Conservation (phyloP, 2,888 invertebrate genomes). For the Acutogordius australiensis region DNA sequence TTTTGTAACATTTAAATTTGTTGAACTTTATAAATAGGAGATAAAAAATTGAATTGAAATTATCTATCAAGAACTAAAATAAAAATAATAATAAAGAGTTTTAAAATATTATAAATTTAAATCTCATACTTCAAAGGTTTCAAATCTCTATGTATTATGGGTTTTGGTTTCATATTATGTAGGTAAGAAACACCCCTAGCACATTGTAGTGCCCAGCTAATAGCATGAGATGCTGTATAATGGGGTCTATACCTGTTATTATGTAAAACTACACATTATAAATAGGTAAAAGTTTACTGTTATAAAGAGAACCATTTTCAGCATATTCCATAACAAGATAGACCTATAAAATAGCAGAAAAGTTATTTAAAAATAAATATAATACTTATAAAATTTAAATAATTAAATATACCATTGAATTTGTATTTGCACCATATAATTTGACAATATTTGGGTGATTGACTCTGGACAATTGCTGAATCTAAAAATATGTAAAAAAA, state of each 20-base stretch:
- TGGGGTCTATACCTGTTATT: slow-evolving; percentile 32
- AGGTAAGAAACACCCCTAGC: slow-evolving; percentile 76
- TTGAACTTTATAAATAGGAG: too few relatives aligned
- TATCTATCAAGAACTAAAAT: too few relatives aligned
- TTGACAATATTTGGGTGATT: slow-evolving; percentile 70
- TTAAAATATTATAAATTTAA: too few relatives aligned
- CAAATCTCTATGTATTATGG: slow-evolving; percentile 51
- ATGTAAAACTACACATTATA: slow-evolving; percentile 38
- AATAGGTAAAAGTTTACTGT: slow-evolving; percentile 29
- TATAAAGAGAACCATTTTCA: slow-evolving; percentile 78
- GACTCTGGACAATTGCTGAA: slow-evolving; percentile 54
- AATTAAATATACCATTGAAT: slow-evolving; percentile 17
- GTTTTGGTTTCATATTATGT: slow-evolving; percentile 70
- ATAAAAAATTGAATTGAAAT: too few relatives aligned
- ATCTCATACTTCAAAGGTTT: slow-evolving; percentile 24
- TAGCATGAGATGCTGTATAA: slow-evolving; percentile 67
- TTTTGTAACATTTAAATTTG: too few relatives aligned
- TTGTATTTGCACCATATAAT: slow-evolving; percentile 58
- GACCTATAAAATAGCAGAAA: too few relatives aligned
- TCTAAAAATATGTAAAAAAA: slow-evolving; percentile 16
- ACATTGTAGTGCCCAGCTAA: slow-evolving; percentile 82
- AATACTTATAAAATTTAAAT: background rate
- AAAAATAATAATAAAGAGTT: too few relatives aligned
- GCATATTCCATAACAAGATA: slow-evolving; percentile 88
- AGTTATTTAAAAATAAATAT: too few relatives aligned